phyloP scores from a whole-genome alignment of 1,140 invertebrate genomes.

The Micrasema longulum region DNA sequence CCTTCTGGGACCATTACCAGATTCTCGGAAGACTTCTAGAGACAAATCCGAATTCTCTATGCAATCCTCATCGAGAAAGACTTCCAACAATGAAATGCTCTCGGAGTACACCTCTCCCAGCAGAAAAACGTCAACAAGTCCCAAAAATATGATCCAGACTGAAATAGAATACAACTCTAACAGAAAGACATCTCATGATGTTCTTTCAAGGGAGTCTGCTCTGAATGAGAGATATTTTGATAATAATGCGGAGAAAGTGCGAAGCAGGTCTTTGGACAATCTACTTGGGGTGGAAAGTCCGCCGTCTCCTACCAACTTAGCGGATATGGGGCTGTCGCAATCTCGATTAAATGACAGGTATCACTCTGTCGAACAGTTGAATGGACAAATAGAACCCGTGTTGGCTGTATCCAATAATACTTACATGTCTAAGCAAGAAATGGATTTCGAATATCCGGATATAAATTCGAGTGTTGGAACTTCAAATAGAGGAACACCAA shows the following conservation, averaged over 20 bases:
- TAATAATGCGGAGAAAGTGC: constrained; percentile 76
- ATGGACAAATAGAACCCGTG: constrained; percentile 66
- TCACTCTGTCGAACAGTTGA: constrained; percentile 82
- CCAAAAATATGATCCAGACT: constrained; percentile 53
- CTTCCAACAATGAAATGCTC: constrained; percentile 52
- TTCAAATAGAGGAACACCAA: constrained; percentile 75
- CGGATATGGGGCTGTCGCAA: constrained; percentile 81
- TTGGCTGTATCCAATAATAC: constrained; percentile 65
- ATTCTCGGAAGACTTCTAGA: constrained; percentile 60
- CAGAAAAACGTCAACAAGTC: constrained; percentile 48
- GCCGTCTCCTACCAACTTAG: constrained; percentile 70
- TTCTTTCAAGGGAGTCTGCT: constrained; percentile 85
- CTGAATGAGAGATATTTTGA: constrained; percentile 92
- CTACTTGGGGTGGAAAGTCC: constrained; percentile 69
- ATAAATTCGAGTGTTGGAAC: constrained; percentile 71
- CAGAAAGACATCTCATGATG: constrained; percentile 80
- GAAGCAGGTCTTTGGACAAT: constrained; percentile 87
- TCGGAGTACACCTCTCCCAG: constrained; percentile 51
- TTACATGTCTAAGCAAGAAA: constrained; percentile 71
- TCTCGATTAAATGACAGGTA: constrained; percentile 89
- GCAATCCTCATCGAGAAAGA: constrained; percentile 52
- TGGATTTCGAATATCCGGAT: constrained; percentile 78
- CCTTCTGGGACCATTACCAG: constrained; percentile 50
- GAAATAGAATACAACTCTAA: constrained; percentile 61
- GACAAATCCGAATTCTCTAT: constrained; percentile 56